Percentiles rank a stretch among this genome's conserved stretches.
phyloP scores from a whole-genome alignment of 2,797 vertebrate species.

The Xenentodon cancila region DNA sequence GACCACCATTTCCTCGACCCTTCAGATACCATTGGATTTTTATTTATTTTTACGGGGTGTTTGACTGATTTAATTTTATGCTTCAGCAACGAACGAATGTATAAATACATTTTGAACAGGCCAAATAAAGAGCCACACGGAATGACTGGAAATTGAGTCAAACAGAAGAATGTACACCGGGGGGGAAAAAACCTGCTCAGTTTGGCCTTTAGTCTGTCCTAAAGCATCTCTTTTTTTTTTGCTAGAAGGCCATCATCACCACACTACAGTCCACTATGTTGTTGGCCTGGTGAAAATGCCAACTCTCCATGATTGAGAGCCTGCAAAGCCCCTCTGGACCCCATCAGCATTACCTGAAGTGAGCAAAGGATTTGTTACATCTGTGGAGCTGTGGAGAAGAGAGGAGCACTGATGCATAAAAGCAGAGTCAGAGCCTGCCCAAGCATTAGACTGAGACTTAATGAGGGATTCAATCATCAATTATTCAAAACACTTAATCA shows the following conservation, averaged over 20 bases:
- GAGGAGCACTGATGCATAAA: constrained; percentile 56
- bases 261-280: constrained; percentile 7
- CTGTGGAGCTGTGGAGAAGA: constrained; percentile 45
- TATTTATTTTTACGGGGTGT: constrained; percentile 17
- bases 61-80: constrained; percentile 31
- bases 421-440: constrained; percentile 54
- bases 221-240: constrained; percentile 14
- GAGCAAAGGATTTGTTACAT: constrained; percentile 65
- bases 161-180: neutral
- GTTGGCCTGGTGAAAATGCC: constrained; percentile 56
- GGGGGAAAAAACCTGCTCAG: neutral
- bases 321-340: constrained; percentile 36
- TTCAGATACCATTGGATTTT: constrained; percentile 8
- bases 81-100: constrained; percentile 28
- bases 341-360: constrained; percentile 47
- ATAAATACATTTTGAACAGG: constrained; percentile 15
- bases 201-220: constrained; percentile 8
- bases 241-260: constrained; percentile 26
- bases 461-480: constrained; percentile 80
- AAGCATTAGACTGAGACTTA: constrained; percentile 71
- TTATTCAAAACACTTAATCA: constrained; percentile 83
- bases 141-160: neutral
- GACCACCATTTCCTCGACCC: constrained; percentile 11
- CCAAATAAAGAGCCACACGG: constrained; percentile 2
- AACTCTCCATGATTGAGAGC: constrained; percentile 66